Evolutionary conservation across 2,113 vertebrate species (phyloP).

Genomic region (Scytalopus superciliaris): DNA sequence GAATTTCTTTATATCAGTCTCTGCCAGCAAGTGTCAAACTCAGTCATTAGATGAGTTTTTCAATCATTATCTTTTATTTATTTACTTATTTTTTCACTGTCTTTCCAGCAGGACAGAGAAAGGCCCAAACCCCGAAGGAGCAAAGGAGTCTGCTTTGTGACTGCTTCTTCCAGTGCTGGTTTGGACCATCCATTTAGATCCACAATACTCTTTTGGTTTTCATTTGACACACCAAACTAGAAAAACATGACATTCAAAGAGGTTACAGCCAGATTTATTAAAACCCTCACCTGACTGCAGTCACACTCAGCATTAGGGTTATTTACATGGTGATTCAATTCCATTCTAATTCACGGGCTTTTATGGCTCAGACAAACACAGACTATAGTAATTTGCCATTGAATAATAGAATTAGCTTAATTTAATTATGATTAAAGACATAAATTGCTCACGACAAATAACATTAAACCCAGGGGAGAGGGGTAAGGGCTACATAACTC

Average conservation of each 20-base stretch:
- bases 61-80: neutral
- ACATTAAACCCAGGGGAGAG: neutral
- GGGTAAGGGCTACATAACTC: neutral
- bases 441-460: conserved; percentile 1
- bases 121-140: neutral
- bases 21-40: neutral
- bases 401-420: conserved; percentile 15
- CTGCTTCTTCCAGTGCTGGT: neutral
- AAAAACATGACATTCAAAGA: neutral
- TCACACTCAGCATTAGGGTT: neutral
- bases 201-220: neutral
- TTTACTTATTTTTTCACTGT: neutral
- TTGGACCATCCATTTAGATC: neutral
- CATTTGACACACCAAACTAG: neutral
- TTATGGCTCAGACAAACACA: neutral
- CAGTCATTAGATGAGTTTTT: neutral
- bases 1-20: neutral
- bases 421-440: conserved; percentile 11
- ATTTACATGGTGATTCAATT: conserved; percentile 3
- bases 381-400: neutral
- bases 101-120: neutral
- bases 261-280: neutral
- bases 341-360: neutral
- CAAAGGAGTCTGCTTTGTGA: neutral
- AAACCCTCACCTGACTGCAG: neutral